A percentile compares a stretch with the other conserved stretches of the same genome.
Conservation (phyloP, 2,797 vertebrate species). For the Halcyon smyrnensis region DNA sequence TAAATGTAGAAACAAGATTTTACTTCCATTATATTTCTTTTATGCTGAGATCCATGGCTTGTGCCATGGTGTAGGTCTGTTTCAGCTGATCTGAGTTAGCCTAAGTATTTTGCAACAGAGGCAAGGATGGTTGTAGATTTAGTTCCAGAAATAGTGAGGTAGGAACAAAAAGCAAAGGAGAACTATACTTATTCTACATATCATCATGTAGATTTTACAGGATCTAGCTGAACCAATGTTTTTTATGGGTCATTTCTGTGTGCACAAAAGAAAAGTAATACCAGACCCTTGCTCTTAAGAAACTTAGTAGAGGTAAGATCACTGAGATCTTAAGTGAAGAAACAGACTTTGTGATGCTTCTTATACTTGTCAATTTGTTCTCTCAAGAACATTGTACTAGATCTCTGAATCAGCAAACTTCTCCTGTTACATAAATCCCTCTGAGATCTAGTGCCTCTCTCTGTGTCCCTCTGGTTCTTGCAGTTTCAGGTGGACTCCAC, state of each 20-base stretch:
- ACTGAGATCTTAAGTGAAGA: not conserved
- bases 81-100: not conserved
- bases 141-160: not conserved
- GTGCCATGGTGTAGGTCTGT: not conserved
- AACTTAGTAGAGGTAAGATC: not conserved
- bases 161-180: not conserved
- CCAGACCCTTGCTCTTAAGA: not conserved
- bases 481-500: not conserved
- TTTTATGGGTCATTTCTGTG: not conserved
- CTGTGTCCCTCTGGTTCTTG: not conserved
- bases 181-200: not conserved
- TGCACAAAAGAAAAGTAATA: not conserved
- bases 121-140: not conserved
- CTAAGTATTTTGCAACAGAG: not conserved
- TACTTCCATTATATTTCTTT: not conserved
- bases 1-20: not conserved
- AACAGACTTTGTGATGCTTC: not conserved
- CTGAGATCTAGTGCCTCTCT: not conserved
- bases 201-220: not conserved
- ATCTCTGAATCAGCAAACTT: not conserved
- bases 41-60: not conserved
- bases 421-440: not conserved
- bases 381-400: not conserved
- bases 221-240: not conserved
- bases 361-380: not conserved